Conservation (phyloP, 2,888 invertebrate genomes). For the Athrips mouffetella region DNA sequence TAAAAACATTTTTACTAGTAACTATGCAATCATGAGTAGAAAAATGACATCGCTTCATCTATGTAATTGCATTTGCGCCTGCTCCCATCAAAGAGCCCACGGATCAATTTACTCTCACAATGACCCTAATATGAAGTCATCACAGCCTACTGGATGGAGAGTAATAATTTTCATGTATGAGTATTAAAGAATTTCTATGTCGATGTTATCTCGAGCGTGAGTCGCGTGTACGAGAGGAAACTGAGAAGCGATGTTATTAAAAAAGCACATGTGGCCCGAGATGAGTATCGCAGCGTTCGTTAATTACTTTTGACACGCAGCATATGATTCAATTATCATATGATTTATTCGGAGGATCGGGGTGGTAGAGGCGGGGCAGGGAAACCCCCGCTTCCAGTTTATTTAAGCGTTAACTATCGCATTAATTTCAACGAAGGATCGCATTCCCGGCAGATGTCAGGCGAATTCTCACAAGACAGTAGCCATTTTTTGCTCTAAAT, state of each 20-base stretch:
- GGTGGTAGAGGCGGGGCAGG: slow-evolving; percentile 35
- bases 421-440: slow-evolving; percentile 59
- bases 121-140: slow-evolving; percentile 70
- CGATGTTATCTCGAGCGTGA: slow-evolving; percentile 70
- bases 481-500: slow-evolving; percentile 45
- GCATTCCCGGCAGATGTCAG: slow-evolving; percentile 62
- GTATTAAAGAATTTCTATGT: slow-evolving; percentile 69
- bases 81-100: slow-evolving; percentile 49
- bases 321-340: slow-evolving; percentile 79
- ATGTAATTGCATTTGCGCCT: slow-evolving; percentile 51
- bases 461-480: slow-evolving; percentile 60
- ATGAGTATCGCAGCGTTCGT: slow-evolving; percentile 74
- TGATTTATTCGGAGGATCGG: slow-evolving; percentile 67
- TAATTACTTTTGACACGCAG: slow-evolving; percentile 77
- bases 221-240: slow-evolving; percentile 67
- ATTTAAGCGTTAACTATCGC: slow-evolving; percentile 69
- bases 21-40: slow-evolving; percentile 30
- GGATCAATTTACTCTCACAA: slow-evolving; percentile 72
- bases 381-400: slow-evolving; percentile 48
- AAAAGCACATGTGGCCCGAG: slow-evolving; percentile 74
- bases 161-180: slow-evolving; percentile 66
- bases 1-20: slow-evolving; percentile 22
- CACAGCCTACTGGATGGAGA: slow-evolving; percentile 47
- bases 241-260: slow-evolving; percentile 68
- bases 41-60: slow-evolving; percentile 40